Evolutionary conservation across 2,797 vertebrate species (phyloP).

Genomic region (Austrolebias charrua): DNA sequence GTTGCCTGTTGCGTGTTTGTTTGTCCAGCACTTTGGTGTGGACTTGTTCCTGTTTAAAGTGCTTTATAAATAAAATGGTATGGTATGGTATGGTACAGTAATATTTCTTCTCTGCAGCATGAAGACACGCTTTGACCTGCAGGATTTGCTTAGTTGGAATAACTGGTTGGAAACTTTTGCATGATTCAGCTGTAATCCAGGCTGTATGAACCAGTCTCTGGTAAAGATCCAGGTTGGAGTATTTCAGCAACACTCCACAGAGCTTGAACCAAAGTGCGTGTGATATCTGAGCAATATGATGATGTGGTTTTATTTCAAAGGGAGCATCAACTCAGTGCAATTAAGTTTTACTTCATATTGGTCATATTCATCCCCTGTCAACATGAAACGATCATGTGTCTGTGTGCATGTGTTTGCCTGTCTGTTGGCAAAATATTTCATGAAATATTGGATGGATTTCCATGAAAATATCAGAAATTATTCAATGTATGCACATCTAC

Average conservation of each 20-base stretch:
- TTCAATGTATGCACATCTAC: no score
- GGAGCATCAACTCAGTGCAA: neutral
- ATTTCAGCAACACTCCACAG: conserved; percentile 6
- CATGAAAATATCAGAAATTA: no score
- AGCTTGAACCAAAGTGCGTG: neutral
- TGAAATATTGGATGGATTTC: no score
- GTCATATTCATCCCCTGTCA: no score
- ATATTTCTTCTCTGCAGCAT: conserved; percentile 26
- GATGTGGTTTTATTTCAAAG: conserved; percentile 4
- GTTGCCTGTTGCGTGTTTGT: no score
- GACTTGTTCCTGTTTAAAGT: no score
- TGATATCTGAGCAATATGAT: conserved; percentile 1
- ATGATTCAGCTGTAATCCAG: conserved; percentile 25
- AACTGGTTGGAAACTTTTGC: conserved; percentile 20
- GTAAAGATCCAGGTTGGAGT: conserved; percentile 13
- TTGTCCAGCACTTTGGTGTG: no score
- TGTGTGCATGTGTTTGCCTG: no score
- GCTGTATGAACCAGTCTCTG: conserved; percentile 12
- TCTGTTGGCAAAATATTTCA: no score
- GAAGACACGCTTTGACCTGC: conserved; percentile 44
- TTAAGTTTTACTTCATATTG: neutral
- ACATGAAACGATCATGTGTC: no score
- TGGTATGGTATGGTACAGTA: no score
- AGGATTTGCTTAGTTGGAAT: conserved; percentile 19
- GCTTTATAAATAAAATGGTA: no score